A percentile compares a stretch with the other conserved stretches of the same genome.
phyloP scores from a whole-genome alignment of 2,888 invertebrate genomes.

The Ctenicera cuprea region DNA sequence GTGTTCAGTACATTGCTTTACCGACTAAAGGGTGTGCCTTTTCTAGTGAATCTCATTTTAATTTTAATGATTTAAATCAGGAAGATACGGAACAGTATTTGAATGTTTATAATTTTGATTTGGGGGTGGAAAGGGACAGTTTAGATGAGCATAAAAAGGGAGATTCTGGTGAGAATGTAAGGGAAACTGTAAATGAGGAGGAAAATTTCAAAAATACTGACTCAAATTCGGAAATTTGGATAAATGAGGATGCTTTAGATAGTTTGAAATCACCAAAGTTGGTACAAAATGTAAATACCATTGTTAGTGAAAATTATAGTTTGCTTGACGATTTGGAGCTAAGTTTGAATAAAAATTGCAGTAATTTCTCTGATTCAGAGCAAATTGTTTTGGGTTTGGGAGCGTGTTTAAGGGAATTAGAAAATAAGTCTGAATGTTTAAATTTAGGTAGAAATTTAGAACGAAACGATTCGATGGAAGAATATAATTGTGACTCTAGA shows the following conservation, averaged over 20 bases:
- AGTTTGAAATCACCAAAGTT: slow-evolving; percentile 69
- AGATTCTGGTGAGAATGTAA: background rate
- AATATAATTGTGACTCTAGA: too few relatives aligned
- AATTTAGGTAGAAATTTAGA: too few relatives aligned
- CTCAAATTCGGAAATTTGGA: background rate
- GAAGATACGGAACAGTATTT: slow-evolving; percentile 9
- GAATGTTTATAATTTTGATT: slow-evolving; percentile 16
- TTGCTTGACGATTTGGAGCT: background rate
- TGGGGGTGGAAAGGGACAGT: background rate
- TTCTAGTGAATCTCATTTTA: slow-evolving; percentile 30
- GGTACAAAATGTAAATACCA: slow-evolving; percentile 62
- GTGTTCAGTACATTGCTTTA: slow-evolving; percentile 62
- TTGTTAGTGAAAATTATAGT: slow-evolving; percentile 14
- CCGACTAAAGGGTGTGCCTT: slow-evolving; percentile 57
- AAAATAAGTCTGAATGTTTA: too few relatives aligned
- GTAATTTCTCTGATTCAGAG: too few relatives aligned
- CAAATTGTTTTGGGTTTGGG: too few relatives aligned
- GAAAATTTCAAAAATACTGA: background rate
- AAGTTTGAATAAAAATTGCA: too few relatives aligned
- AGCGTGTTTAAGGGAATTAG: too few relatives aligned
- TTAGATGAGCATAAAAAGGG: slow-evolving; percentile 32
- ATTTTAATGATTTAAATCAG: slow-evolving; percentile 27
- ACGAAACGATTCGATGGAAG: too few relatives aligned
- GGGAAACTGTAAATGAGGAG: background rate
- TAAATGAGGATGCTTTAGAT: slow-evolving; percentile 45